A percentile compares a stretch with the other conserved stretches of the same genome.
Conservation (phyloP, 2,113 vertebrate genomes). For the Perccottus glenii region DNA sequence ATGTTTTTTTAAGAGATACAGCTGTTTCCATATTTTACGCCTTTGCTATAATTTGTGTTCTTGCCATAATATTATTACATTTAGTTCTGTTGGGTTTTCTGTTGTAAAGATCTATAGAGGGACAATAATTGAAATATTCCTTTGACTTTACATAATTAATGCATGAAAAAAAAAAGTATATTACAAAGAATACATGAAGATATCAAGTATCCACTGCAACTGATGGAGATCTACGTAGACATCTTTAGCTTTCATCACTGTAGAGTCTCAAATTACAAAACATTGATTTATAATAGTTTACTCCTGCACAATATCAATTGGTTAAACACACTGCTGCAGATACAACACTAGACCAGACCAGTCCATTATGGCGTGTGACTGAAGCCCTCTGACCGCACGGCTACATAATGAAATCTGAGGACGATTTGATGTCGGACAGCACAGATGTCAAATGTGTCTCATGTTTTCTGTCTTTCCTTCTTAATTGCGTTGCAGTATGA, state of each 20-base stretch:
- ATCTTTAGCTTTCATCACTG: constrained; percentile 2
- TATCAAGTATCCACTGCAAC: neutral
- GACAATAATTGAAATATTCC: no score
- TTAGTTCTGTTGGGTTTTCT: no score
- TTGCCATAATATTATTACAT: no score
- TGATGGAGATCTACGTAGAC: neutral
- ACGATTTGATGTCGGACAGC: constrained; percentile 41
- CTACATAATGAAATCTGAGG: constrained; percentile 48
- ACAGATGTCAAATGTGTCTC: constrained; percentile 59
- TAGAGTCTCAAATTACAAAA: constrained; percentile 1
- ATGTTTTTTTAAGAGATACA: no score
- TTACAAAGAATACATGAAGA: neutral
- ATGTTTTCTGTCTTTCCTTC: constrained; percentile 44
- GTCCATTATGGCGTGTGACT: neutral
- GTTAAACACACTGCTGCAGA: neutral
- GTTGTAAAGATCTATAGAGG: no score
- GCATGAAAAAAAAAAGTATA: no score
- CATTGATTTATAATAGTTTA: neutral
- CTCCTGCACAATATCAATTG: constrained; percentile 1
- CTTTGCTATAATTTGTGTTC: no score
- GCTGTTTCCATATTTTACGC: no score
- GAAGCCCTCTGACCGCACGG: constrained; percentile 22
- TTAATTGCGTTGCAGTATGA: constrained; percentile 79
- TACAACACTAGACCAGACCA: constrained; percentile 12
- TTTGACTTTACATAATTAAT: no score